phyloP scores from a whole-genome alignment of 2,888 invertebrate species.

The Melipona bicolor region DNA sequence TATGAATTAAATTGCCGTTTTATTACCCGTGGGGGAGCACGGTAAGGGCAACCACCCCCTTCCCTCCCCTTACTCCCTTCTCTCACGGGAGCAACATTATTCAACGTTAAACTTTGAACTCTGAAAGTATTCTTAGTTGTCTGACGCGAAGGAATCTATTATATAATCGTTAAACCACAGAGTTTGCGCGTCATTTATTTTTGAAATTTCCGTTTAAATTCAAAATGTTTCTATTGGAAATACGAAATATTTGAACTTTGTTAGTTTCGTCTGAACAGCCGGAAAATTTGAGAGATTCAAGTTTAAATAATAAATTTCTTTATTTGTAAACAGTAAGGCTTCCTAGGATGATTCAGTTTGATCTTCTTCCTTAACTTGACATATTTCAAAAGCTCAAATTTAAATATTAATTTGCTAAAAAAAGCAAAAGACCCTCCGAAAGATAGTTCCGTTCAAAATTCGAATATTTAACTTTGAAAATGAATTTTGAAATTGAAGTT shows the following conservation, averaged over 20 bases:
- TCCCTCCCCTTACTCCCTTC: slow-evolving; percentile 44
- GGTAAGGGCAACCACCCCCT: slow-evolving; percentile 49
- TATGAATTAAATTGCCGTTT: slow-evolving; percentile 84
- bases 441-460: too few species aligned
- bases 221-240: background rate
- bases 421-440: too few species aligned
- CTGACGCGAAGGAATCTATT: background rate
- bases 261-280: too few species aligned
- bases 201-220: background rate
- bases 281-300: too few species aligned
- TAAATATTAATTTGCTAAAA: too few species aligned
- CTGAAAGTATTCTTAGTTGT: background rate
- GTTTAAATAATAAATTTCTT: too few species aligned
- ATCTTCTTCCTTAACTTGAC: too few species aligned
- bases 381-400: too few species aligned
- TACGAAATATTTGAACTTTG: too few species aligned
- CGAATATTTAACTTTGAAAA: too few species aligned
- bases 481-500: background rate
- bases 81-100: slow-evolving; percentile 67
- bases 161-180: background rate
- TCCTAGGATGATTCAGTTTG: too few species aligned
- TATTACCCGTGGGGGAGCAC: slow-evolving; percentile 80
- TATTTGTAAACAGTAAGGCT: too few species aligned
- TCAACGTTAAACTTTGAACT: slow-evolving; percentile 68
- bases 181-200: background rate